Evolutionary conservation across 2,113 vertebrate genomes (phyloP).

Genomic region (Microcebus murinus): DNA sequence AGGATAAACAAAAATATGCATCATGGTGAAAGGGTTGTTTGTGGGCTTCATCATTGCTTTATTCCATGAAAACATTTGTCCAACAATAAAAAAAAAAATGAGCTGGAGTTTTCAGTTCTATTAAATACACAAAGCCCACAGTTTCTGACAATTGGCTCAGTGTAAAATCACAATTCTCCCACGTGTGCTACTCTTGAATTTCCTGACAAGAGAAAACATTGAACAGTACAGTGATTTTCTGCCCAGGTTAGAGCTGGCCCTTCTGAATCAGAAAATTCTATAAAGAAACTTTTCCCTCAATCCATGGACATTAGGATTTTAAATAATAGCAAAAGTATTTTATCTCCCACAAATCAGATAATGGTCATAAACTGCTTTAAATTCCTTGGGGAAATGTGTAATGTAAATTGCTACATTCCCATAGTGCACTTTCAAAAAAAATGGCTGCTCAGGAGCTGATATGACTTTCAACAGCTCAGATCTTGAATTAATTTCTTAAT

Average conservation of each 20-base stretch:
- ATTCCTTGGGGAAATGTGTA: background rate
- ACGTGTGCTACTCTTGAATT: background rate
- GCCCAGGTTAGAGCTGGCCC: background rate
- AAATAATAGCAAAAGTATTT: background rate
- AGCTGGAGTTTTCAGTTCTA: background rate
- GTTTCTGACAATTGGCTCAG: background rate
- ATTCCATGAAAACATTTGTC: slow-evolving; percentile 45
- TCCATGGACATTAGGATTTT: background rate
- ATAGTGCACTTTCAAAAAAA: background rate
- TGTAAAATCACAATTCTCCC: background rate
- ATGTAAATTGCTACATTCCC: background rate
- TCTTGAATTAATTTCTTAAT: background rate
- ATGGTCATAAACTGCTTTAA: background rate
- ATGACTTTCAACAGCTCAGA: background rate
- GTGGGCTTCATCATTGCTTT: background rate
- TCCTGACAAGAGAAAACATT: background rate
- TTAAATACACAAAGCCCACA: background rate
- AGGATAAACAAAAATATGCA: background rate
- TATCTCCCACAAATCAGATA: background rate
- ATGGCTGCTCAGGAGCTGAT: background rate
- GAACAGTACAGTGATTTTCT: background rate
- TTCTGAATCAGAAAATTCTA: background rate
- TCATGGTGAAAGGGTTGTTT: background rate
- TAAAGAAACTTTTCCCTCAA: background rate
- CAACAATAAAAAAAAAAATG: background rate